Conservation (phyloP, 2,888 invertebrate species). For the Cheilosia vernalis region DNA sequence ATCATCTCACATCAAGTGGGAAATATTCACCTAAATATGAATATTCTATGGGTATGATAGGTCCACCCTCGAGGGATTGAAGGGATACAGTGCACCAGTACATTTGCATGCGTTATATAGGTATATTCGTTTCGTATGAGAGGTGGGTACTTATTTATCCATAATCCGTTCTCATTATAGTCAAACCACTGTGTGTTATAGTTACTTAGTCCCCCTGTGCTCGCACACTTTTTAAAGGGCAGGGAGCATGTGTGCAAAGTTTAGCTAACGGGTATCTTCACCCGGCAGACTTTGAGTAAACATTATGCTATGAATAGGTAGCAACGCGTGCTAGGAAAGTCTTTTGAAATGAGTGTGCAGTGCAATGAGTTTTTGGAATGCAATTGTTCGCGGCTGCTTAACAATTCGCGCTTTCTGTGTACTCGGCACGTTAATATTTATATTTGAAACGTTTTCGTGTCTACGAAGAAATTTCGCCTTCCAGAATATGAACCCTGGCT, state of each 20-base stretch:
- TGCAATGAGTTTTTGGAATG: slow-evolving; percentile 33
- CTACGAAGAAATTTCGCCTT: too few species aligned
- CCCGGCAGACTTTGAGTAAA: slow-evolving; percentile 55
- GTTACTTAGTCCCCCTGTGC: slow-evolving; percentile 12
- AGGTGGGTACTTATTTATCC: slow-evolving; percentile 56
- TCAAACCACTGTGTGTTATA: slow-evolving; percentile 26
- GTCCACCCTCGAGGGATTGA: slow-evolving; percentile 42
- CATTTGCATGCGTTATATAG: slow-evolving; percentile 6
- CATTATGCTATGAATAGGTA: slow-evolving; percentile 11
- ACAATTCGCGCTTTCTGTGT: slow-evolving; percentile 20
- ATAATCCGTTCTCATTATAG: slow-evolving; percentile 66
- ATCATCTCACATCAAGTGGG: slow-evolving; percentile 41
- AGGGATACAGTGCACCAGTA: slow-evolving; percentile 22
- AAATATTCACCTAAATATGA: slow-evolving; percentile 64
- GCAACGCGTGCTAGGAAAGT: slow-evolving; percentile 19
- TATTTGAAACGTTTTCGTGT: too few species aligned
- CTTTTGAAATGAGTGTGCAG: slow-evolving; percentile 45
- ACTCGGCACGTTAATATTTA: slow-evolving; percentile 26
- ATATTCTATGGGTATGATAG: slow-evolving; percentile 48
- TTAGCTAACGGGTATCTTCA: slow-evolving; percentile 54
- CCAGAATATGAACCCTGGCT: too few species aligned
- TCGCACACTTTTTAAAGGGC: slow-evolving; percentile 18
- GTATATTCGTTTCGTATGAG: too few species aligned
- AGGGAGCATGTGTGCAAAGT: slow-evolving; percentile 40
- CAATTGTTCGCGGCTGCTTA: slow-evolving; percentile 47